Percentiles rank a stretch among this genome's conserved stretches.
These are phyloP conservation scores for Papilio glaucus DNA, from an alignment of 1,140 invertebrate species.

Conservation along the genomic window DNA sequence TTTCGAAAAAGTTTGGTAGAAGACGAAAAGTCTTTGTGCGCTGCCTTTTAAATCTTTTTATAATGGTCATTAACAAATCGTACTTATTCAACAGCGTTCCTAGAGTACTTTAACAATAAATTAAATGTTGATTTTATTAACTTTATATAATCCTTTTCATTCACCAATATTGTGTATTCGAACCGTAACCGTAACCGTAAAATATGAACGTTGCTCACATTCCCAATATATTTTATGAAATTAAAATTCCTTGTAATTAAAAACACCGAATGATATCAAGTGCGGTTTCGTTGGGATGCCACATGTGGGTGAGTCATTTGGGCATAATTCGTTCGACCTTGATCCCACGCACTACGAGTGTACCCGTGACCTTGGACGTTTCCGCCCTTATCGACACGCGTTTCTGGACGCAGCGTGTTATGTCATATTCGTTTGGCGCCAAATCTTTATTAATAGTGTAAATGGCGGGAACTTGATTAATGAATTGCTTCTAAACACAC, in stretches of 20 bases:
- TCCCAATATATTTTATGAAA: background rate
- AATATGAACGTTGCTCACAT: constrained; percentile 26
- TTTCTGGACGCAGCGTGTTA: constrained; percentile 33
- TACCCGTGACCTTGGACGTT: constrained; percentile 44
- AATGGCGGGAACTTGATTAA: constrained; percentile 17
- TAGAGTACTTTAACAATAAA: no score
- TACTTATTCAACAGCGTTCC: background rate
- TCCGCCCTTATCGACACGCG: constrained; percentile 50
- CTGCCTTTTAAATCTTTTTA: background rate
- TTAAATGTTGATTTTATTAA: no score
- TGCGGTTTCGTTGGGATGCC: constrained; percentile 13
- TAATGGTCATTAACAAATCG: background rate
- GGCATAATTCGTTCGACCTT: constrained; percentile 42
- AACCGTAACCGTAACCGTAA: no score
- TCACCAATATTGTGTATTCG: no score
- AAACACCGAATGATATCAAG: background rate
- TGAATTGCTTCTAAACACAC: background rate
- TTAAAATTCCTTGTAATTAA: background rate
- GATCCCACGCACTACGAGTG: constrained; percentile 42
- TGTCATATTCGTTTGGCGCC: constrained; percentile 14
- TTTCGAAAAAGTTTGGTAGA: background rate
- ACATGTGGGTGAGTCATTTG: constrained; percentile 21
- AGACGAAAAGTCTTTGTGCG: background rate
- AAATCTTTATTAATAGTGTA: constrained; percentile 29
- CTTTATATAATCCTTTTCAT: no score